Evolutionary conservation across 2,797 vertebrate genomes (phyloP).

Genomic region (Urophycis tenuis): DNA sequence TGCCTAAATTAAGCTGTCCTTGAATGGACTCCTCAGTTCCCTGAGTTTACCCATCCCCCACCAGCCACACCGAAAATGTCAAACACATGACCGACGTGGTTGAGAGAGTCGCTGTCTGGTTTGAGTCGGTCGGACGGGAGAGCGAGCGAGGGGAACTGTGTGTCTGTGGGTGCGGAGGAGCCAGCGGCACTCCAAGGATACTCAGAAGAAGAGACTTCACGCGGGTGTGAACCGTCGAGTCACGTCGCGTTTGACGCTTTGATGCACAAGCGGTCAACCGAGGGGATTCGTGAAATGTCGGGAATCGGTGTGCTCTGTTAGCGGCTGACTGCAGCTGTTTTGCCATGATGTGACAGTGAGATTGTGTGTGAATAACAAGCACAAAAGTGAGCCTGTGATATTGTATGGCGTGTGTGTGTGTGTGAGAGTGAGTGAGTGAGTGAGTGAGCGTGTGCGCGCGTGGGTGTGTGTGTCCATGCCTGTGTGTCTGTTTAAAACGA

Average conservation of each 20-base stretch:
- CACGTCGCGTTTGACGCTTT: not conserved
- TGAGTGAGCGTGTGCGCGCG: conserved; percentile 18
- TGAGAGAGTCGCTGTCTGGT: not conserved
- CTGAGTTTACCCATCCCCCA: not conserved
- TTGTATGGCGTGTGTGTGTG: not conserved
- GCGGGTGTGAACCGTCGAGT: conserved; percentile 18
- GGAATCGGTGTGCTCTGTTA: not conserved
- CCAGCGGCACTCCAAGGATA: not conserved
- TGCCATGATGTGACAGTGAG: not conserved
- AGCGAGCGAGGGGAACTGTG: conserved; percentile 14
- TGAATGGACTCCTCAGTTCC: not conserved
- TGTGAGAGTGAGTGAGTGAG: not conserved
- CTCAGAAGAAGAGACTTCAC: conserved; percentile 22
- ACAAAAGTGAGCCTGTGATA: not conserved
- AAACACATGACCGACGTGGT: not conserved
- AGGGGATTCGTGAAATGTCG: conserved; percentile 32
- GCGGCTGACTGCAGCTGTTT: not conserved
- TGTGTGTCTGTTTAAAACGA: conserved; percentile 9
- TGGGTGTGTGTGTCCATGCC: conserved; percentile 20
- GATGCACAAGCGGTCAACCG: conserved; percentile 36
- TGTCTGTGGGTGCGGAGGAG: conserved; percentile 1
- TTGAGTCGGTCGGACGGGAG: not conserved
- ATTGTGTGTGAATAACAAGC: not conserved
- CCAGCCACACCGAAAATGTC: conserved; percentile 13
- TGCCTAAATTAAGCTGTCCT: not conserved